phyloP scores from a whole-genome alignment of 2,888 invertebrate species.

The Arge pagana region DNA sequence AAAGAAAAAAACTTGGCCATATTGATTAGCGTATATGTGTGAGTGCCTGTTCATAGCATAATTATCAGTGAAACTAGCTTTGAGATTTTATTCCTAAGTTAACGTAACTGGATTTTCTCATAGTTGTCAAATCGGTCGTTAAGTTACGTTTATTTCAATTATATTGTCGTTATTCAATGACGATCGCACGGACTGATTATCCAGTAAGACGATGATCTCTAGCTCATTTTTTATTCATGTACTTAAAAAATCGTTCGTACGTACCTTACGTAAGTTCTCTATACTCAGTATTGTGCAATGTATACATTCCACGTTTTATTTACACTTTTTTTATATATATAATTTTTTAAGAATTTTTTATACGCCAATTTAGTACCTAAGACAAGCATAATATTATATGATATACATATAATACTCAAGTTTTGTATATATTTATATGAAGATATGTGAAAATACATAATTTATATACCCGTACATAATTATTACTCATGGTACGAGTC shows the following conservation, averaged over 20 bases:
- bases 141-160: slow-evolving; percentile 6
- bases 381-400: slow-evolving; percentile 38
- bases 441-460: slow-evolving; percentile 54
- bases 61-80: slow-evolving; percentile 14
- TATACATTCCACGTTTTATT: slow-evolving; percentile 50
- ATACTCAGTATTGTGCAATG: slow-evolving; percentile 55
- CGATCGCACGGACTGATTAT: slow-evolving; percentile 30
- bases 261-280: slow-evolving; percentile 41
- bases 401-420: slow-evolving; percentile 51
- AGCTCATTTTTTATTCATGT: slow-evolving; percentile 38
- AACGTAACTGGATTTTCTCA: slow-evolving; percentile 16
- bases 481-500: too few species aligned
- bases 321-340: slow-evolving; percentile 27
- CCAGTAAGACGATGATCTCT: slow-evolving; percentile 51
- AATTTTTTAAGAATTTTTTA: slow-evolving; percentile 37
- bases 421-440: slow-evolving; percentile 58
- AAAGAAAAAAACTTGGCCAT: slow-evolving; percentile 49
- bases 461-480: slow-evolving; percentile 50
- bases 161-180: slow-evolving; percentile 18
- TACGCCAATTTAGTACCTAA: slow-evolving; percentile 37
- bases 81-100: neutral
- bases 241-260: slow-evolving; percentile 32
- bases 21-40: slow-evolving; percentile 54
- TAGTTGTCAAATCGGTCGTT: slow-evolving; percentile 18
- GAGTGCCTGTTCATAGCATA: slow-evolving; percentile 53